Conservation (phyloP, 2,888 invertebrate genomes). For the Hydrotaea diabolus region DNA sequence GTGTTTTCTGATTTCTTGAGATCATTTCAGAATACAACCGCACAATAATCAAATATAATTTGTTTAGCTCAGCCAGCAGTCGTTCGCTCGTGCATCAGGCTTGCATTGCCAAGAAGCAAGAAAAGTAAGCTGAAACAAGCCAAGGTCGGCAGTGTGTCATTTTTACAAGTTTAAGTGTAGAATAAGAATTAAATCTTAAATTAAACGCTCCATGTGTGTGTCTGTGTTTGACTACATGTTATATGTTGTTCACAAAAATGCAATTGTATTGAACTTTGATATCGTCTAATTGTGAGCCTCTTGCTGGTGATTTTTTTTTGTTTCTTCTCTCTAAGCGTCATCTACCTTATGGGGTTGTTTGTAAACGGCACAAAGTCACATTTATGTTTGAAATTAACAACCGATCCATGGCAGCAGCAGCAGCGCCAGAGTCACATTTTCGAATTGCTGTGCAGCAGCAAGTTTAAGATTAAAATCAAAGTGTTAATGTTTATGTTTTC, state of each 20-base stretch:
- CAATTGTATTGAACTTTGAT: constrained; percentile 21
- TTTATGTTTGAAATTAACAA: constrained; percentile 13
- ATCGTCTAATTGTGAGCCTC: neutral
- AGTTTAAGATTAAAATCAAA: constrained; percentile 64
- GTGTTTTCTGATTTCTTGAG: neutral
- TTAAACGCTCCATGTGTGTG: neutral
- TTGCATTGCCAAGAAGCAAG: neutral
- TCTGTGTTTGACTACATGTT: no score
- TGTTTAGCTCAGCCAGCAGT: neutral
- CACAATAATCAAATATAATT: constrained; percentile 19
- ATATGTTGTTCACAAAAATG: neutral
- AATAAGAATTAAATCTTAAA: constrained; percentile 12
- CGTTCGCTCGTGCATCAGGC: neutral
- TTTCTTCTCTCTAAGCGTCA: neutral
- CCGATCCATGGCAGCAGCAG: neutral
- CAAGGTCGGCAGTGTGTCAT: constrained; percentile 31
- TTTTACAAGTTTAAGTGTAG: constrained; percentile 26
- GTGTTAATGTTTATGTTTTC: constrained; percentile 67
- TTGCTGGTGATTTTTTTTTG: neutral
- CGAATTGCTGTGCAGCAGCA: neutral
- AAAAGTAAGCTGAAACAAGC: neutral
- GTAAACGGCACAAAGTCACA: neutral
- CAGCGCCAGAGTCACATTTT: neutral
- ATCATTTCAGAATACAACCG: constrained; percentile 12
- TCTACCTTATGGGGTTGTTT: neutral